Evolutionary conservation across 2,888 invertebrate genomes (phyloP).

Genomic region (Pyrochroa serraticornis): DNA sequence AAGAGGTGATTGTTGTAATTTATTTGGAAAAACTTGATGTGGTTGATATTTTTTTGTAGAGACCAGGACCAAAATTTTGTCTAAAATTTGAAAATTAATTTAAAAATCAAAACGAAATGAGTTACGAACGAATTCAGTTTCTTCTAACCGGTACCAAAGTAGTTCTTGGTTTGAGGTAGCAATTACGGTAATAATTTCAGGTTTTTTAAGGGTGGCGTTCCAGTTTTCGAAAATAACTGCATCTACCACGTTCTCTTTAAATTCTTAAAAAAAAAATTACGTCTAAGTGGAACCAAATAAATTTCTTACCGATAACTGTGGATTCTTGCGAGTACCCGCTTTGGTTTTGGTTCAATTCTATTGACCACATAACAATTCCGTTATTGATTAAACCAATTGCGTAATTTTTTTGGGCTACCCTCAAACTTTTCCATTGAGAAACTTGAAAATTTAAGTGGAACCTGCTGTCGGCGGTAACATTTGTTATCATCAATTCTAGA

Average conservation of each 20-base stretch:
- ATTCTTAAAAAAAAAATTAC: slow-evolving; percentile 29
- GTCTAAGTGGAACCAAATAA: background rate
- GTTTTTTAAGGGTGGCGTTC: background rate
- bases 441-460: slow-evolving; percentile 34
- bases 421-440: slow-evolving; percentile 41
- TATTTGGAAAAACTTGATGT: slow-evolving; percentile 43
- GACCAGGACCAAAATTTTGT: slow-evolving; percentile 34
- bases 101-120: too few relatives aligned
- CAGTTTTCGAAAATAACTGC: slow-evolving; percentile 25
- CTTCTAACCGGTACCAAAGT: slow-evolving; percentile 1
- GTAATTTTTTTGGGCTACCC: slow-evolving; percentile 34
- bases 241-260: slow-evolving; percentile 31
- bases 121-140: background rate
- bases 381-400: slow-evolving; percentile 31
- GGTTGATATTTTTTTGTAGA: slow-evolving; percentile 31
- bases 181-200: slow-evolving; percentile 12
- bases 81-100: slow-evolving; percentile 27
- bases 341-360: slow-evolving; percentile 22
- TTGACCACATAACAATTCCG: slow-evolving; percentile 16
- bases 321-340: slow-evolving; percentile 27
- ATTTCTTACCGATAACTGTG: slow-evolving; percentile 31
- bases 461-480: slow-evolving; percentile 34
- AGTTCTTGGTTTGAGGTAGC: slow-evolving; percentile 3
- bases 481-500: slow-evolving; percentile 41
- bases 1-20: slow-evolving; percentile 43